Conservation (phyloP, 2,888 invertebrate genomes). For the Lobophora halterata region DNA sequence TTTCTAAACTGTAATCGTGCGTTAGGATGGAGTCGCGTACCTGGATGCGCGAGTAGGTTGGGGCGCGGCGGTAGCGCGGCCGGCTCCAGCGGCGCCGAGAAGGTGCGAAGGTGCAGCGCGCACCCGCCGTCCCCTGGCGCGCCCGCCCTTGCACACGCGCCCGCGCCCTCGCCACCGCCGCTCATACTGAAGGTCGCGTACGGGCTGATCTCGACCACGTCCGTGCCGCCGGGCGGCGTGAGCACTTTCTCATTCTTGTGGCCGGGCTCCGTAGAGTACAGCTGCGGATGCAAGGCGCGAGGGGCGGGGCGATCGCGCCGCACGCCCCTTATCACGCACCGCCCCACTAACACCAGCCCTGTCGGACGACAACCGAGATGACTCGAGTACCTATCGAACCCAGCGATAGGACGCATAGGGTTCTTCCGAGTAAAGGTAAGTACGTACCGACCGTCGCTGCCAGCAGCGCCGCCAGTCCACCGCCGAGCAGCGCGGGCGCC, state of each 20-base stretch:
- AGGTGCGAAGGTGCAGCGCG: conserved; percentile 57
- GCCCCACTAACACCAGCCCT: conserved; percentile 12
- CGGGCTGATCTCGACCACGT: conserved; percentile 87
- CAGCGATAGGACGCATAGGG: too few species aligned
- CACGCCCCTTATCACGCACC: conserved; percentile 20
- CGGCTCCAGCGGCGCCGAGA: conserved; percentile 46
- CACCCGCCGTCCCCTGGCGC: conserved; percentile 33
- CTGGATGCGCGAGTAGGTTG: conserved; percentile 47
- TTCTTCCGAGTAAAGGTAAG: too few species aligned
- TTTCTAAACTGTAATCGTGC: too few species aligned
- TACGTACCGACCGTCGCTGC: conserved; percentile 35
- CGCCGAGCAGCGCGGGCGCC: conserved; percentile 43
- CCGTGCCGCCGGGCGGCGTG: conserved; percentile 63
- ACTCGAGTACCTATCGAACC: too few species aligned
- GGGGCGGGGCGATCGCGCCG: conserved; percentile 20
- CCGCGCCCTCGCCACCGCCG: conserved; percentile 61
- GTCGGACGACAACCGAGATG: too few species aligned
- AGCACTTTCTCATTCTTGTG: conserved; percentile 50
- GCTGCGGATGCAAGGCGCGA: conserved; percentile 39
- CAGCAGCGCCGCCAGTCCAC: conserved; percentile 41
- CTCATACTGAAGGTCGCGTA: conserved; percentile 89
- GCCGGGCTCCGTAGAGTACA: conserved; percentile 52
- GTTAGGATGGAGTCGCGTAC: not conserved
- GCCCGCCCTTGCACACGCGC: conserved; percentile 51
- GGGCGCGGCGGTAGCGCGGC: conserved; percentile 58